Conservation (phyloP, 2,113 vertebrate species). For the Xiphias gladius region DNA sequence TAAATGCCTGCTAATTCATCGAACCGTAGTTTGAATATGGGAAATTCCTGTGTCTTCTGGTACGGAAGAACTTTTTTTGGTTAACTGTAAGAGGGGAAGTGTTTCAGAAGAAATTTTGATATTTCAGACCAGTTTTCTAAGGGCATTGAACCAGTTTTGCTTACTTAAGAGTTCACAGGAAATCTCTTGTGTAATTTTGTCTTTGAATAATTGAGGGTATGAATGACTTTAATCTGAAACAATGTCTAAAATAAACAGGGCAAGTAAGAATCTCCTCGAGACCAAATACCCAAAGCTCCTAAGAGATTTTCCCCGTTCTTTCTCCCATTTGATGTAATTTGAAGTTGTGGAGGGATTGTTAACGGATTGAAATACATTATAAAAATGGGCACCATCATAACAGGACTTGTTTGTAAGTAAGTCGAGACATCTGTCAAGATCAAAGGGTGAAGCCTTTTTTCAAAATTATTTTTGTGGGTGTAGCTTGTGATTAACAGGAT, state of each 20-base stretch:
- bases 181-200: neutral
- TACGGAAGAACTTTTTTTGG: neutral
- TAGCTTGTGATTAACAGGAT: neutral
- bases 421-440: neutral
- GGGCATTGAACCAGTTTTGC: neutral
- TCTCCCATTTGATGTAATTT: neutral
- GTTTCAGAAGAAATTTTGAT: neutral
- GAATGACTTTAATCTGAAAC: conserved; percentile 9
- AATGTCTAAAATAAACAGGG: neutral
- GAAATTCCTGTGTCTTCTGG: neutral
- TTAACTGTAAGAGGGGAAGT: neutral
- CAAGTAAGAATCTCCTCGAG: neutral
- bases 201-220: neutral
- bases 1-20: no score
- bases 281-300: neutral
- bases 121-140: neutral
- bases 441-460: neutral
- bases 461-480: neutral
- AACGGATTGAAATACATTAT: neutral
- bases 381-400: neutral
- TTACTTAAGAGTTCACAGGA: neutral
- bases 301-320: neutral
- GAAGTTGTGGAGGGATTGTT: neutral
- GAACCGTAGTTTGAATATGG: neutral
- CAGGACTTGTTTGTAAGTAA: neutral